Evolutionary conservation across 2,797 vertebrate species (phyloP), one percentile per base, ranked within the genome.

Genomic region (Microctenopoma steveboyesi): DNA sequence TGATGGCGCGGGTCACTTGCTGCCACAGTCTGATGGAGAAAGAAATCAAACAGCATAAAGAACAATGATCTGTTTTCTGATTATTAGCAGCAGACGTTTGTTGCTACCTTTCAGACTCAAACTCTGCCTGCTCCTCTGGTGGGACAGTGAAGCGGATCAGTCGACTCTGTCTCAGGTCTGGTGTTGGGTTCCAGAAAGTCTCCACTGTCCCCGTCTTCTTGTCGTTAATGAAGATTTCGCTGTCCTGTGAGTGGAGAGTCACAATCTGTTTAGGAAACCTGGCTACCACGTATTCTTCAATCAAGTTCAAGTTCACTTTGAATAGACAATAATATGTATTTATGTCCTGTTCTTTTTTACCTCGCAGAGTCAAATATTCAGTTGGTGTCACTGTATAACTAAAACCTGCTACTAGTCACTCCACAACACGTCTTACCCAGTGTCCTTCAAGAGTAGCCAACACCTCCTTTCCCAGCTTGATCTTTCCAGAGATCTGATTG

Each of bases 381-480:
- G 30, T 7, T 33, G 14, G 5, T 42, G 40, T 42, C 40, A 2
- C 12, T 14, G 15, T 14, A 14, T 42, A 42, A 42, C 1, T 42
- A 5, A 42, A 3, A 14, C 37, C 9, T 39, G 3, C 15, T 7
- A 22, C 8, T 14, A 28, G 14, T 53, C 49, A 43, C 1, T 7
- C 9, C 22, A 43, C 56, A 16, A 7, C 0, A 18, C 0, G 12
- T 71, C 79, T 69, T 90, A 99, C 98, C 97, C 98, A 99, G 74
- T 99, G 97, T 52, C 98, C 98, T 74, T 99, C 97, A 67, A 99
- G 91, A 28, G 96, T 95, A 25, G 97, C 97, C 72, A 99, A 87
- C 79, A 98, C 97, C 92, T 99, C 97, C 89, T 98, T 98, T 61
- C 97, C 97, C 86, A 99, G 92, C 84, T 99, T 99, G 84, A 99